phyloP scores from a whole-genome alignment of 2,797 vertebrate genomes.

The Siniperca scherzeri region DNA sequence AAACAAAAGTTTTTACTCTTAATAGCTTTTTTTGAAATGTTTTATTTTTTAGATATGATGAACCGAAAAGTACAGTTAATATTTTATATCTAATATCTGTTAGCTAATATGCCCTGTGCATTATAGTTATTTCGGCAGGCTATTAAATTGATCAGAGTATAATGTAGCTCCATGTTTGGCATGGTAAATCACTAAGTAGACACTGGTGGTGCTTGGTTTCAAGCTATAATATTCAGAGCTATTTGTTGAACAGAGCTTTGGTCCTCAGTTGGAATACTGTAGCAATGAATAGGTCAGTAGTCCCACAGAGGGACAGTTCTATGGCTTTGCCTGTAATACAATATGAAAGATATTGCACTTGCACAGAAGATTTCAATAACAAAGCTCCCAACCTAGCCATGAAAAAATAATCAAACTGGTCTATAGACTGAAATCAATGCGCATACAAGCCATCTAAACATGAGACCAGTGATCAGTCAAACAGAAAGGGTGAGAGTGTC shows the following conservation, averaged over 20 bases:
- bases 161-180: slow-evolving; percentile 58
- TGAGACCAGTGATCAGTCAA: slow-evolving; percentile 50
- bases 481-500: slow-evolving; percentile 34
- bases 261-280: slow-evolving; percentile 59
- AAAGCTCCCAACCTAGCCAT: slow-evolving; percentile 66
- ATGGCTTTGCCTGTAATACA: slow-evolving; percentile 71
- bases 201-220: slow-evolving; percentile 73
- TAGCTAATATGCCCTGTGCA: slow-evolving; percentile 49
- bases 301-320: slow-evolving; percentile 65
- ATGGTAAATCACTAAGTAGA: slow-evolving; percentile 61
- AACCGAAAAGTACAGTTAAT: slow-evolving; percentile 26
- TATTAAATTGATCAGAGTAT: slow-evolving; percentile 67
- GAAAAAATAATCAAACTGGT: slow-evolving; percentile 73
- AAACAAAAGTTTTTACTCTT: neutral
- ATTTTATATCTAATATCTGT: slow-evolving; percentile 44
- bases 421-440: slow-evolving; percentile 66
- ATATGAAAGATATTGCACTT: slow-evolving; percentile 76
- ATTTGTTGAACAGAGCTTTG: slow-evolving; percentile 65
- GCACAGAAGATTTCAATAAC: slow-evolving; percentile 69
- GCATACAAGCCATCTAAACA: slow-evolving; percentile 49
- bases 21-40: neutral
- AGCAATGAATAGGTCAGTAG: slow-evolving; percentile 67
- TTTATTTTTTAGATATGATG: slow-evolving; percentile 14
- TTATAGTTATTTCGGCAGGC: slow-evolving; percentile 58
- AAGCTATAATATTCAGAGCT: slow-evolving; percentile 69